A percentile compares a stretch with the other conserved stretches of the same genome.
phyloP scores from a whole-genome alignment of 2,797 vertebrate species.

The Phrynocephalus guinanensis region DNA sequence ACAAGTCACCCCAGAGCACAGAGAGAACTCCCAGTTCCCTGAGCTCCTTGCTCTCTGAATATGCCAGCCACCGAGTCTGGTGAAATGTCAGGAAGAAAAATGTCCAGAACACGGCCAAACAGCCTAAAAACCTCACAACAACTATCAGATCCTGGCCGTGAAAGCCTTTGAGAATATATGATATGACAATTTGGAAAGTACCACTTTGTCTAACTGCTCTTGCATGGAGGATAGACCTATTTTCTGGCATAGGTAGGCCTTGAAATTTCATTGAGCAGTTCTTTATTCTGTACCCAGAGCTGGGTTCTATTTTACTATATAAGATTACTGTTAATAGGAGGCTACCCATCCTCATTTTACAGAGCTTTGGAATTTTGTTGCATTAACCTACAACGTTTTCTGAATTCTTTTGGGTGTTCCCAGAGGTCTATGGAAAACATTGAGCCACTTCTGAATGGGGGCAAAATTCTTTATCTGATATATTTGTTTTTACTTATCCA shows the following conservation, averaged over 20 bases:
- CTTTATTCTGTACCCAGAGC: neutral
- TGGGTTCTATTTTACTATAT: conserved; percentile 25
- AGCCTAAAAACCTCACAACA: no score
- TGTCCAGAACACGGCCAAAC: no score
- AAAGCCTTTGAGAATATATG: neutral
- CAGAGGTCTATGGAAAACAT: neutral
- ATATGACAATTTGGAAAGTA: neutral
- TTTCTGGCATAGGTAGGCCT: neutral
- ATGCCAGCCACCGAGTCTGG: no score
- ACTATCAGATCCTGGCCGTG: no score
- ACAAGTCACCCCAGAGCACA: no score
- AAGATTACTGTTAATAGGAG: conserved; percentile 46
- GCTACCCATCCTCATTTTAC: conserved; percentile 34
- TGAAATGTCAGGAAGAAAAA: no score
- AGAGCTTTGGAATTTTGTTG: conserved; percentile 10
- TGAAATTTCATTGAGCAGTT: neutral
- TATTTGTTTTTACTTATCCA: conserved; percentile 38
- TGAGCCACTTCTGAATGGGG: neutral
- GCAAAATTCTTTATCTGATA: neutral
- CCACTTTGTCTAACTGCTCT: neutral
- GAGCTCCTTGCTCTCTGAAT: no score
- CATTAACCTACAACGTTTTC: neutral
- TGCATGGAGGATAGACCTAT: neutral
- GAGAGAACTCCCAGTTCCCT: no score
- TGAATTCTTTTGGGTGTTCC: neutral